phyloP scores from a whole-genome alignment of 2,888 invertebrate species.

The Glomeris marginata region DNA sequence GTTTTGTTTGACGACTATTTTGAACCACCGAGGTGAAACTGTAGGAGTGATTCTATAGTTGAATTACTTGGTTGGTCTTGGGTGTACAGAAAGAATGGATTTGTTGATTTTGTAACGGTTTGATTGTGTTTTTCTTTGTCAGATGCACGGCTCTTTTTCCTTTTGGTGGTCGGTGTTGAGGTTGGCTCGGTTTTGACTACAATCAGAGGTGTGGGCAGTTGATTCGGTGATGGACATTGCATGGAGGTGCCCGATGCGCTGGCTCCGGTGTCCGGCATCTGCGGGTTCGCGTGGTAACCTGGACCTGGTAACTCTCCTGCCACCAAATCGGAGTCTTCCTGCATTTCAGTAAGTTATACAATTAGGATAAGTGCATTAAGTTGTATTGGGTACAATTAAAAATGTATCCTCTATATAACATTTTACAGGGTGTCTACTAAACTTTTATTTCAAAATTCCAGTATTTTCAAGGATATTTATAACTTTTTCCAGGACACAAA shows the following conservation, averaged over 20 bases:
- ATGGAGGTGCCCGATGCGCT: neutral
- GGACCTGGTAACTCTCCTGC: neutral
- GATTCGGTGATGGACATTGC: neutral
- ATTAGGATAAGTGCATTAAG: too few relatives aligned
- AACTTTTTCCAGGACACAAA: too few relatives aligned
- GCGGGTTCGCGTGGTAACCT: neutral
- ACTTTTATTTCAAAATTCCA: too few relatives aligned
- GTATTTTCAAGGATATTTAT: too few relatives aligned
- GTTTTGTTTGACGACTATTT: neutral
- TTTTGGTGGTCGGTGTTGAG: neutral
- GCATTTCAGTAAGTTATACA: too few relatives aligned
- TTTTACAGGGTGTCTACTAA: too few relatives aligned
- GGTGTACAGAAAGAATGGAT: neutral
- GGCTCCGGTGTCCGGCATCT: neutral
- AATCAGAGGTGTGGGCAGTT: neutral
- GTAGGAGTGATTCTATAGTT: neutral
- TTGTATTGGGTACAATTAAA: too few relatives aligned
- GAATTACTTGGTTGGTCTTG: neutral
- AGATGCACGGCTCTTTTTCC: neutral
- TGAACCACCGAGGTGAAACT: neutral
- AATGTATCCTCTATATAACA: too few relatives aligned
- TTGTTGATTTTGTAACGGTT: neutral
- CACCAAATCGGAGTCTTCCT: neutral
- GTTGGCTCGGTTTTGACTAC: neutral
- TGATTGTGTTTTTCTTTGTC: conserved; percentile 1